Conservation (phyloP, 2,888 invertebrate species). For the Frankliniella intonsa region DNA sequence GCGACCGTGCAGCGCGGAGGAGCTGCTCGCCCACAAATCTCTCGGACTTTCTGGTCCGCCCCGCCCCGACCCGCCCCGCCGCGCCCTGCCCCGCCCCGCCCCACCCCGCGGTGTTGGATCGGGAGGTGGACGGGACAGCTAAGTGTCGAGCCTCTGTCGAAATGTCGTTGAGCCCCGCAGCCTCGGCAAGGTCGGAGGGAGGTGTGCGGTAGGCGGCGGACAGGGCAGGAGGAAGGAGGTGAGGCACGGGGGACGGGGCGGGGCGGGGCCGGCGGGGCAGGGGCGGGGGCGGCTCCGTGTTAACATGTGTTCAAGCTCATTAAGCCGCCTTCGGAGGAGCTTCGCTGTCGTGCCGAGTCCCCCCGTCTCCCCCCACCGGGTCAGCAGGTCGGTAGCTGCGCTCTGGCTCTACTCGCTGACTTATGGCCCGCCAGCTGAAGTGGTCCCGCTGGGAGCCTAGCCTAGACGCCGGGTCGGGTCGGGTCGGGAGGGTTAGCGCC, state of each 20-base stretch:
- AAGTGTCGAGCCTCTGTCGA: background rate
- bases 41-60: background rate
- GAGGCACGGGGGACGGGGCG: background rate
- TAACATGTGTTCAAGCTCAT: conserved; percentile 24
- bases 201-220: background rate
- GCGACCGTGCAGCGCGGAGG: background rate
- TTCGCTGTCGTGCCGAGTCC: background rate
- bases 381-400: background rate
- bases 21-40: background rate
- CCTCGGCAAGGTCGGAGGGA: too few relatives aligned
- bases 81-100: background rate
- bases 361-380: background rate
- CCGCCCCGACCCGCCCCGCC: too few relatives aligned
- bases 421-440: conserved; percentile 17
- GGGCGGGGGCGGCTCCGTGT: background rate
- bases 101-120: background rate
- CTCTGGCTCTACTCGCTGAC: background rate
- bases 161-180: too few relatives aligned
- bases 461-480: too few relatives aligned
- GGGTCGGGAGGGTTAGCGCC: too few relatives aligned
- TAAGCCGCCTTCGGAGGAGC: background rate
- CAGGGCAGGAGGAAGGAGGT: background rate
- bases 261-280: background rate
- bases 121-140: background rate
- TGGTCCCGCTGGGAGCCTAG: background rate